Evolutionary conservation across 1,140 invertebrate genomes (phyloP), one percentile per base, ranked within the genome.

Genomic region (Ceratina calcarata): DNA sequence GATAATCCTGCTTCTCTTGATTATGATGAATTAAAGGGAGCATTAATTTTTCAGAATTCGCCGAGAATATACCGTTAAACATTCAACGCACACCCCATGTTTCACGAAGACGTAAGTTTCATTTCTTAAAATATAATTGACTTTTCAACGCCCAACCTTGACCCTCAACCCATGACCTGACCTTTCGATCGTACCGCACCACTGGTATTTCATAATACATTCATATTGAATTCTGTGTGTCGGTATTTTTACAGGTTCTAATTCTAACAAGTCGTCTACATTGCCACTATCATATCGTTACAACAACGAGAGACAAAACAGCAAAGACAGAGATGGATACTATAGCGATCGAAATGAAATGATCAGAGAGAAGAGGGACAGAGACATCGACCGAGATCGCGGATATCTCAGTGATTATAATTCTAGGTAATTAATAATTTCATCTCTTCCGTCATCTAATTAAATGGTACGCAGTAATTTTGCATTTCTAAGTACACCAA

Each of bases 401-500:
- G 96, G 97, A 72, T 97, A 98, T 92, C 94, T 97, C 53, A 97
- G 96, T 85, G 97, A 97, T 93, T 97, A 97, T 86, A 97, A 97
- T 92, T 95, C 96, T 78, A 95, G 96, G 95, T 96, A 92, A 86
- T n/a, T 57, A 45, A 45, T 45, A 3, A 45, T 45, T 45, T 45
- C 8, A 45, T 10, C 37, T 45, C 37, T 45, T 8, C 7, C 37
- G 37, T 10, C 7, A 6, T 45, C 37, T 45, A 45, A 10, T 45
- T 45, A 45, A 45, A 45, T 45, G 27, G 27, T 32, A 2, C 27
- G 27, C 27, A 4, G 4, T 32, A 2, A 45, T 45, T 45, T 45
- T 45, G 37, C 37, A 10, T 8, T 45, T 10, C 6, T 45, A 10
- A 45, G 37, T 8, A 7, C 10, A 45, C 10, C 37, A 45, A 45